These are phyloP conservation scores for Dryoscopus gambensis DNA, from an alignment of 2,113 vertebrate species.

Conservation along the genomic window DNA sequence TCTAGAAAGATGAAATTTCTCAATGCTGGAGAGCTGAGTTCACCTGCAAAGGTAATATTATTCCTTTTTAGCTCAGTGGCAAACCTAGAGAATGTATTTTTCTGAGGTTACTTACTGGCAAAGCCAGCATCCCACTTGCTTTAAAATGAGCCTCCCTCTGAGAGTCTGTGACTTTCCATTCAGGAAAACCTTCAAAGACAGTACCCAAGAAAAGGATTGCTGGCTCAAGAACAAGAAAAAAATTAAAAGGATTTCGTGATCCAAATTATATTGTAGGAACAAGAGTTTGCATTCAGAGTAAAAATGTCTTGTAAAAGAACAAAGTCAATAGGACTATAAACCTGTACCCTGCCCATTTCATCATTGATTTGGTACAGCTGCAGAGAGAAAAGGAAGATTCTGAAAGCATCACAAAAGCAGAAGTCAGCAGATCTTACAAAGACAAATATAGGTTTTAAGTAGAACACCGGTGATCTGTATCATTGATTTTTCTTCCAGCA, in stretches of 20 bases:
- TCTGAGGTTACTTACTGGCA: background rate
- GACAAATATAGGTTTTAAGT: background rate
- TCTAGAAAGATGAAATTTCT: background rate
- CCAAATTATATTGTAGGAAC: background rate
- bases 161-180: background rate
- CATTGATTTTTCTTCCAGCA: background rate
- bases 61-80: background rate
- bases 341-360: background rate
- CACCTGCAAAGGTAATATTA: background rate
- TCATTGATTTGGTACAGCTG: background rate
- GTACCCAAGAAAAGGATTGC: background rate
- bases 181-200: background rate
- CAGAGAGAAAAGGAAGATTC: background rate
- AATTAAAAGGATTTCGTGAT: background rate
- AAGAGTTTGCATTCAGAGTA: background rate
- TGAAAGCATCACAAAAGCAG: background rate
- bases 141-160: background rate
- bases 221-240: background rate
- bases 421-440: background rate
- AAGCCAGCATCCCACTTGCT: background rate
- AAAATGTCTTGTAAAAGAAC: background rate
- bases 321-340: background rate
- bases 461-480: background rate
- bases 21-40: background rate
- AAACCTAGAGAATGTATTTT: background rate